A percentile compares a stretch with the other conserved stretches of the same genome.
Evolutionary conservation across 2,888 invertebrate genomes (phyloP).

Genomic region (Vannuccia rotundouncinata): DNA sequence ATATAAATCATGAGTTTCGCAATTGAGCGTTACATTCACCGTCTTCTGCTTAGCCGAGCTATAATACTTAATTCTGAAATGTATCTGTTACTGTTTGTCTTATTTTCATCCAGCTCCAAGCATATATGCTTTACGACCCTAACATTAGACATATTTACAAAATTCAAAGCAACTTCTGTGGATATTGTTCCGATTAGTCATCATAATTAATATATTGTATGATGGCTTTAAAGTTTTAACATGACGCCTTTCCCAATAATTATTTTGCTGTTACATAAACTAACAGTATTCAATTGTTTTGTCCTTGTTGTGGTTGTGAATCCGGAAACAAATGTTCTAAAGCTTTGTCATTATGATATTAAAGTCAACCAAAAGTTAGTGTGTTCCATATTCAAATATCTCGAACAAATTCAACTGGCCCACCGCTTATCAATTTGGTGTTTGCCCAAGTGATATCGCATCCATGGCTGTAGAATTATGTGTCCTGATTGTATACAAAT

Average conservation of each 20-base stretch:
- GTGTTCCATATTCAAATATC: background rate
- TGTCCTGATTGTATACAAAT: background rate
- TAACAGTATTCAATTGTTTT: background rate
- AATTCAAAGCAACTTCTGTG: slow-evolving; percentile 13
- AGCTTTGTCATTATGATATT: background rate
- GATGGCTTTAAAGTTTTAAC: slow-evolving; percentile 9
- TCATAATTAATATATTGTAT: background rate
- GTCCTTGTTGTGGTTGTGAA: background rate
- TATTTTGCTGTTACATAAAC: background rate
- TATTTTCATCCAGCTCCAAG: too few relatives aligned
- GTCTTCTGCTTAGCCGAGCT: background rate
- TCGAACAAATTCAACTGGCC: background rate
- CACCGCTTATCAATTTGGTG: background rate
- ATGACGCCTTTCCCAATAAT: slow-evolving; percentile 11
- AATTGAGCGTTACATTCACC: background rate
- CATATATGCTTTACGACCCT: background rate
- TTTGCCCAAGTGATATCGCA: background rate
- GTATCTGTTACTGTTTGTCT: background rate
- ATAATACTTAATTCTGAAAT: background rate
- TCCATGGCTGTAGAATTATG: slow-evolving; percentile 18
- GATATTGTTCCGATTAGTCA: background rate
- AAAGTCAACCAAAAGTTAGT: background rate
- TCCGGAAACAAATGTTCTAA: background rate
- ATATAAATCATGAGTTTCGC: slow-evolving; percentile 19
- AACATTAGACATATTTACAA: background rate